phyloP scores from a whole-genome alignment of 2,888 invertebrate species.

The Chymomyza amoena region DNA sequence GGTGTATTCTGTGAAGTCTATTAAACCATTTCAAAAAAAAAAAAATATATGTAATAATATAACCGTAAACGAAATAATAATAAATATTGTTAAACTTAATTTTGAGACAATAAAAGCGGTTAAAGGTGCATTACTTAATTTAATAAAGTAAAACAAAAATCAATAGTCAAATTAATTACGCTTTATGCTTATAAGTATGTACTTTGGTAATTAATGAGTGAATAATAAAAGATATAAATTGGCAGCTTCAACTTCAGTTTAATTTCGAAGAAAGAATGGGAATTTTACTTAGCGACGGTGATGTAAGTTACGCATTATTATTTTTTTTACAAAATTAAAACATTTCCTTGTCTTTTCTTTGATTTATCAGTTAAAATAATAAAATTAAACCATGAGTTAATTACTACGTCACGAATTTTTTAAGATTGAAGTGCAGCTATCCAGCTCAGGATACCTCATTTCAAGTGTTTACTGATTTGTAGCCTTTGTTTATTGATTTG shows the following conservation, averaged over 20 bases:
- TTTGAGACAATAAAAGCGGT: slow-evolving; percentile 63
- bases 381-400: no score
- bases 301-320: slow-evolving; percentile 61
- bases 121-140: slow-evolving; percentile 39
- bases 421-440: no score
- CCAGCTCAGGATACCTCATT: no score
- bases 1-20: slow-evolving; percentile 44
- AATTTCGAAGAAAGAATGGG: slow-evolving; percentile 61
- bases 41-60: background rate
- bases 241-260: slow-evolving; percentile 8
- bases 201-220: background rate
- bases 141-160: background rate
- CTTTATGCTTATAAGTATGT: background rate
- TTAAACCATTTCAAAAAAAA: slow-evolving; percentile 1
- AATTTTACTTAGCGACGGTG: slow-evolving; percentile 74
- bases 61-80: background rate
- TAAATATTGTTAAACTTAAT: slow-evolving; percentile 22
- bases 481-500: no score
- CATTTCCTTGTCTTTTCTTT: no score
- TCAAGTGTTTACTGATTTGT: no score
- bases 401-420: no score
- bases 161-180: background rate
- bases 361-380: no score
- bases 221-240: slow-evolving; percentile 34
- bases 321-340: no score